Percentiles rank a stretch among this genome's conserved stretches.
Evolutionary conservation across 2,797 vertebrate genomes (phyloP).

Genomic region (Mareca strepera): DNA sequence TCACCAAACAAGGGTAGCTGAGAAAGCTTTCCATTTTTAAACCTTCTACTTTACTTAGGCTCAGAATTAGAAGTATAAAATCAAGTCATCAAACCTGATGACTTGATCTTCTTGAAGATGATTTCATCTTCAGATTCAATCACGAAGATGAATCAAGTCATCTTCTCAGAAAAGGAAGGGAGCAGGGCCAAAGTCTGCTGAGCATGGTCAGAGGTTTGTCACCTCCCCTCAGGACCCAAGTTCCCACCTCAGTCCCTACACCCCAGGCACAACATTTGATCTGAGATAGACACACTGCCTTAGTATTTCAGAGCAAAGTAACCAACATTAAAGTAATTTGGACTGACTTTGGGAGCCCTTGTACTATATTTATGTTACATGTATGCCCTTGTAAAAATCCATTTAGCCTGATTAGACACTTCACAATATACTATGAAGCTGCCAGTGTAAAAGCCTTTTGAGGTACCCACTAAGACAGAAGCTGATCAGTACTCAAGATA

Average conservation of each 20-base stretch:
- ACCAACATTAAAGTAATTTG: background rate
- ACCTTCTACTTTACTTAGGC: background rate
- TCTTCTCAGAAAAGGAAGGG: background rate
- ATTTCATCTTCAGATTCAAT: too few species aligned
- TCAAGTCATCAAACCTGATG: too few species aligned
- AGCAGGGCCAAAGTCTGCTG: background rate
- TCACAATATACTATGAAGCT: background rate
- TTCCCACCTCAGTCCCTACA: background rate
- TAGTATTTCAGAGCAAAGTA: background rate
- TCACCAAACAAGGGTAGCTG: background rate
- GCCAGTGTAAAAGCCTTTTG: conserved; percentile 7
- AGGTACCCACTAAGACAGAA: background rate
- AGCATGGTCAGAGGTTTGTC: background rate
- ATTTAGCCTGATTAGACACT: background rate
- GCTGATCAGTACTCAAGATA: background rate
- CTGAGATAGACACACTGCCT: background rate
- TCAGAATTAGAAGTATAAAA: background rate
- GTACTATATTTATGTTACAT: background rate
- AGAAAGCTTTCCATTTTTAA: background rate
- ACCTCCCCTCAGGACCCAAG: background rate
- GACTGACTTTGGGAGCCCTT: background rate
- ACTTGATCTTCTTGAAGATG: too few species aligned
- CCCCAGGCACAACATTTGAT: fast-evolving
- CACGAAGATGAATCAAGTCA: background rate
- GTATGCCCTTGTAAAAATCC: conserved; percentile 10